Evolutionary conservation across 2,797 vertebrate genomes (phyloP).

Genomic region (Cryptoprocta ferox): DNA sequence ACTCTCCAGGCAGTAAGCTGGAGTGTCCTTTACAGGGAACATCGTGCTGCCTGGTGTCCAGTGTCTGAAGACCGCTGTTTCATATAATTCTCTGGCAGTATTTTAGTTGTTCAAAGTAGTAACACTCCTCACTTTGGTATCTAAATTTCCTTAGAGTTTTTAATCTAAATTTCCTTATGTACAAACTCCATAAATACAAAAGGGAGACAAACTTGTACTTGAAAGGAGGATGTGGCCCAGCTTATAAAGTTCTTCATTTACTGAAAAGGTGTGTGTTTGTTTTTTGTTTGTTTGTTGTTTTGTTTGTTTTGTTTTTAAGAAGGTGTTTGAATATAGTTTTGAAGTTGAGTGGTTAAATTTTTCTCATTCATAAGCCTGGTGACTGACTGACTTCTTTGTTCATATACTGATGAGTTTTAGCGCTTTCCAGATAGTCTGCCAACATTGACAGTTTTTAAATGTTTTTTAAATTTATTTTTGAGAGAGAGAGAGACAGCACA

Average conservation of each 20-base stretch:
- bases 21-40: neutral
- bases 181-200: neutral
- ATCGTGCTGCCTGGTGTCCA: neutral
- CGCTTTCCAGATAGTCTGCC: neutral
- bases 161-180: neutral
- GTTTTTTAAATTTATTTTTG: too few species aligned
- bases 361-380: neutral
- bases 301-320: too few species aligned
- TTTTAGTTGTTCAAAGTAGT: neutral
- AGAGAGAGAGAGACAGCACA: too few species aligned
- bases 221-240: neutral
- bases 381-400: neutral
- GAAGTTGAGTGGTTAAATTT: neutral
- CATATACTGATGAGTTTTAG: neutral
- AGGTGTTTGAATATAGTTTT: neutral
- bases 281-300: too few species aligned
- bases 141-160: neutral
- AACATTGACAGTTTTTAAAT: too few species aligned
- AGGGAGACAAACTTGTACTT: neutral
- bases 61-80: neutral
- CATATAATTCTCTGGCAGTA: neutral
- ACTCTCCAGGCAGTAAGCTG: neutral
- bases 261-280: neutral
- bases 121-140: neutral
- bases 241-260: neutral